phyloP scores from a whole-genome alignment of 2,888 invertebrate genomes.

The Pharmacophagus antenor region DNA sequence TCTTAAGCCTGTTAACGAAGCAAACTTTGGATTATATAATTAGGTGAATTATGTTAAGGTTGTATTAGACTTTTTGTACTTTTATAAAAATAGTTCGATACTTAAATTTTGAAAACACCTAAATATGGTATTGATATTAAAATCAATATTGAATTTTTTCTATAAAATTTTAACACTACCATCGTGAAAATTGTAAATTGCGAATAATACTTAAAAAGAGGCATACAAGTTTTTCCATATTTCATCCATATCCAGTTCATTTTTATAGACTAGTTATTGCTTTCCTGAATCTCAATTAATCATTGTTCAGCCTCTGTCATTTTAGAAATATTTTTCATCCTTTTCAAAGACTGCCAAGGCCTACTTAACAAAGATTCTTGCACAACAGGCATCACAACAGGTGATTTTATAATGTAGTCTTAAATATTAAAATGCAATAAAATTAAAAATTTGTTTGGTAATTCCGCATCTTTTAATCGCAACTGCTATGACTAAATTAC shows the following conservation, averaged over 20 bases:
- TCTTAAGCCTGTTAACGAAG: too few relatives aligned
- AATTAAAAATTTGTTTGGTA: too few relatives aligned
- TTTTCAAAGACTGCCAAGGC: constrained; percentile 22
- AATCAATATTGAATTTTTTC: not conserved
- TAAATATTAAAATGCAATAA: not conserved
- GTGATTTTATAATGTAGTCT: constrained; percentile 11
- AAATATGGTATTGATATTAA: too few relatives aligned
- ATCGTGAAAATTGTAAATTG: not conserved
- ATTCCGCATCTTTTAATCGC: too few relatives aligned
- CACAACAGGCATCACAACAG: constrained; percentile 21
- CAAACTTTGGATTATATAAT: too few relatives aligned
- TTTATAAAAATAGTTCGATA: too few relatives aligned
- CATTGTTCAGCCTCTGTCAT: constrained; percentile 17
- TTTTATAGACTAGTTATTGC: constrained; percentile 21
- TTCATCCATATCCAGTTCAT: constrained; percentile 8
- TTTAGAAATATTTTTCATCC: constrained; percentile 21
- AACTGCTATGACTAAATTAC: too few relatives aligned
- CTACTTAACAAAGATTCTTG: constrained; percentile 22
- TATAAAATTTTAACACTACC: not conserved
- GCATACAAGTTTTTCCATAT: not conserved
- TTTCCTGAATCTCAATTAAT: constrained; percentile 19
- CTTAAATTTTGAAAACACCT: too few relatives aligned
- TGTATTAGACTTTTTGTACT: too few relatives aligned
- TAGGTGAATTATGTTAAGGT: too few relatives aligned
- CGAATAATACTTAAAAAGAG: not conserved